Conservation (phyloP, 1,140 invertebrate genomes). For the Diachasmimorpha longicaudata region DNA sequence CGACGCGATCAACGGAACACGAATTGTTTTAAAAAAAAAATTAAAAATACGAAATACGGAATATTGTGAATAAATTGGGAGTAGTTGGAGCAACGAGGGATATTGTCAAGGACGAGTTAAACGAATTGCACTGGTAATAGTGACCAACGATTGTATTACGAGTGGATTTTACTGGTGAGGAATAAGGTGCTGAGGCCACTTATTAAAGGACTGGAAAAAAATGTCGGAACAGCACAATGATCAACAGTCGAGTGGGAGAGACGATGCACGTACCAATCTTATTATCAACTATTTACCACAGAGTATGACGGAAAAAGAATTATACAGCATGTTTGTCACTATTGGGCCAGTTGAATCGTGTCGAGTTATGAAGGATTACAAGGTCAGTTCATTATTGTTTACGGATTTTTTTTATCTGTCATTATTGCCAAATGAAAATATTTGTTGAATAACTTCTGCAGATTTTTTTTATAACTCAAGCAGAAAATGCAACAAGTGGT, state of each 20-base stretch:
- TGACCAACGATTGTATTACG: background rate
- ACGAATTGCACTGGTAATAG: background rate
- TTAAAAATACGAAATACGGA: conserved; percentile 16
- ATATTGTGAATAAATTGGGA: background rate
- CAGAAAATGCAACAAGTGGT: too few relatives aligned
- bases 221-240: conserved; percentile 53
- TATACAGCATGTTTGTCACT: conserved; percentile 85
- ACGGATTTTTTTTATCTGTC: too few relatives aligned
- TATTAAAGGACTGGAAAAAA: conserved; percentile 27
- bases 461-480: too few relatives aligned
- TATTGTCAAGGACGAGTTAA: background rate
- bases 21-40: background rate
- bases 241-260: conserved; percentile 37
- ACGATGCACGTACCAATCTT: conserved; percentile 74
- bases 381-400: conserved; percentile 65
- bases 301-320: conserved; percentile 88
- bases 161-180: background rate
- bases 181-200: background rate
- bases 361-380: conserved; percentile 90
- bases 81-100: background rate
- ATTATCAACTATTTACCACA: conserved; percentile 97
- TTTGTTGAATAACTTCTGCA: too few relatives aligned
- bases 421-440: too few relatives aligned
- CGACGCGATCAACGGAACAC: conserved; percentile 18
- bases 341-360: conserved; percentile 88